phyloP scores from a whole-genome alignment of 2,797 vertebrate species.

The Lateolabrax maculatus region DNA sequence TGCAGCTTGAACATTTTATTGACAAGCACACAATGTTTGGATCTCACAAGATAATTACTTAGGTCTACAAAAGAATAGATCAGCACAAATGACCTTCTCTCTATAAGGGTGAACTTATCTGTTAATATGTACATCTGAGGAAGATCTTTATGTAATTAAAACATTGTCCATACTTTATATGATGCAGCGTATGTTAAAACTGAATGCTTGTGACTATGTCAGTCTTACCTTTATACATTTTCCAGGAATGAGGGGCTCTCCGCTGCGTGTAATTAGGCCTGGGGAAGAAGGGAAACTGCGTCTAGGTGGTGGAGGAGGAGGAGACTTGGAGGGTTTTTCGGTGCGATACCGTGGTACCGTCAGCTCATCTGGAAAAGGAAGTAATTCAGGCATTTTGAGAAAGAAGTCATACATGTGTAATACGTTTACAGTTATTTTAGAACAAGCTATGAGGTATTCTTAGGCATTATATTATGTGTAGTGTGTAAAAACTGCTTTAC shows the following conservation, averaged over 20 bases:
- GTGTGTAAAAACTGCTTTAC: not conserved
- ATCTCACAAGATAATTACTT: not conserved
- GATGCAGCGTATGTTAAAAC: not conserved
- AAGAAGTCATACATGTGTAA: not conserved
- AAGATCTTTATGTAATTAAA: not conserved
- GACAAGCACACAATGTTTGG: not conserved
- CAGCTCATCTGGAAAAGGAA: constrained; percentile 88
- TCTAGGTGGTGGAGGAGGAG: constrained; percentile 94
- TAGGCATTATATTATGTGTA: not conserved
- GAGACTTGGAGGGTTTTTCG: constrained; percentile 97
- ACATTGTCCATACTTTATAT: not conserved
- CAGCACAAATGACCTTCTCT: not conserved
- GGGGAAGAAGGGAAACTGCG: constrained; percentile 97
- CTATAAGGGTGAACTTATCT: not conserved
- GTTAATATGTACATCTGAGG: not conserved
- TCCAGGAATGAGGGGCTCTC: constrained; percentile 93
- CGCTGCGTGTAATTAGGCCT: constrained; percentile 92
- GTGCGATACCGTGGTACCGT: constrained; percentile 95
- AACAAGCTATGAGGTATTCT: not conserved
- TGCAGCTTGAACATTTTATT: not conserved
- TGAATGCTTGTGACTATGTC: not conserved
- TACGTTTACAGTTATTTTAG: not conserved
- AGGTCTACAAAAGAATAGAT: not conserved
- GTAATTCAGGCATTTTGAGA: not conserved
- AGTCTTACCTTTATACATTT: constrained; percentile 93